Base-by-base conservation (phyloP, 2,113 vertebrate species). In the Laticauda laticaudata region DNA sequence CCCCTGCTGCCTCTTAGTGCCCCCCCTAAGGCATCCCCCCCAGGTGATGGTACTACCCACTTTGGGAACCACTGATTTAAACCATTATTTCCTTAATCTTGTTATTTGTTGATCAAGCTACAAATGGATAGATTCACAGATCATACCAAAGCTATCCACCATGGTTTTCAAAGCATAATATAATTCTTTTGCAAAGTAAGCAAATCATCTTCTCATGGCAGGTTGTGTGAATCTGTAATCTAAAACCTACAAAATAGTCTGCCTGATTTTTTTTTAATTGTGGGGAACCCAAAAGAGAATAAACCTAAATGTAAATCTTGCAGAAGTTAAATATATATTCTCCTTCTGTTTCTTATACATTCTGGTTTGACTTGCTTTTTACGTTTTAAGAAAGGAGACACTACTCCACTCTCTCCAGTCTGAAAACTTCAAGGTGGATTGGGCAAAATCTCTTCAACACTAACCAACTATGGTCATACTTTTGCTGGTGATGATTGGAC, bases 331-430 rank as follows among this genome's bases (percentile, higher is more conserved):
- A 81, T 45, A 23, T 21, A 87, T 56, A 34, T n/a, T 59, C 1
- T 87, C 15, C 7, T 45, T 48, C 75, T 69, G 45, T 87, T 45
- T 54, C 43, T 87, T 55, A 92, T 51, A 34, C 34, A 92, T 34
- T n/a, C 51, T 26, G 15, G 11, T 5, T 15, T 86, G 69, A 3
- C 39, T 86, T 90, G 55, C 45, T 90, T 12, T 86, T 10, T 39
- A 34, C 1, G 3, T 81, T 81, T 39, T 34, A 75, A 94, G 15
- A 86, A 93, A 89, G 91, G 87, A 87, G 48, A 94, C 8, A 12
- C 21, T 92, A 81, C 18, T 39, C 18, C 39, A 14, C n/a, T 39
- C 15, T 75, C 69, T 5, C 5, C 69, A 81, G 18, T 81, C 75
- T 43, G 18, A 34, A 39, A 43, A 5, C 18, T 2, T 39, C 34